A percentile compares a stretch with the other conserved stretches of the same genome.
Conservation (phyloP, 2,888 invertebrate species). For the Cantharis rufa region DNA sequence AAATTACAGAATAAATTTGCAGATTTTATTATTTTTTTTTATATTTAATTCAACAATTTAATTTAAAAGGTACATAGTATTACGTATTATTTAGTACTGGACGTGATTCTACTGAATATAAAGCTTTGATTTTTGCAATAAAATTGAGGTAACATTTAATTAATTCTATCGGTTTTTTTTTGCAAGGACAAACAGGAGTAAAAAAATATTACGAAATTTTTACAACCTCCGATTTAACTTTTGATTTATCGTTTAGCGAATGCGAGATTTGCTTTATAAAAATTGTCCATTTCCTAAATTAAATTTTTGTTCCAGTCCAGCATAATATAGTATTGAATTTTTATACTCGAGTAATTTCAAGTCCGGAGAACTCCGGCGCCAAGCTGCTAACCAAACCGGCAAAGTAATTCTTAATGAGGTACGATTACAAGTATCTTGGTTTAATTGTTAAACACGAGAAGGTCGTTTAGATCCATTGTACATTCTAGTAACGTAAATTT, state of each 20-base stretch:
- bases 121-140: no score
- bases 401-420: slow-evolving; percentile 27
- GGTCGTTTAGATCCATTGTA: slow-evolving; percentile 19
- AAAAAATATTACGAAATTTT: background rate
- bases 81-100: no score
- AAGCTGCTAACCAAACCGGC: slow-evolving; percentile 22
- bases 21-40: no score
- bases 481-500: slow-evolving; percentile 16
- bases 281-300: background rate
- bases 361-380: slow-evolving; percentile 30
- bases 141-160: background rate
- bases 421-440: slow-evolving; percentile 24
- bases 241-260: background rate
- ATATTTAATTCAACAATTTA: no score
- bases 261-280: background rate
- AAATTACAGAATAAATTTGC: no score
- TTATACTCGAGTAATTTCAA: slow-evolving; percentile 26
- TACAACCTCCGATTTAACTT: background rate
- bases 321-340: slow-evolving; percentile 17
- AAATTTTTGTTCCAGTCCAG: background rate
- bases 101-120: no score
- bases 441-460: slow-evolving; percentile 27
- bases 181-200: background rate
- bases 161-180: background rate
- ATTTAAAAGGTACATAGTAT: no score